Conservation (phyloP, 1,140 invertebrate species). For the Gryllus bimaculatus region DNA sequence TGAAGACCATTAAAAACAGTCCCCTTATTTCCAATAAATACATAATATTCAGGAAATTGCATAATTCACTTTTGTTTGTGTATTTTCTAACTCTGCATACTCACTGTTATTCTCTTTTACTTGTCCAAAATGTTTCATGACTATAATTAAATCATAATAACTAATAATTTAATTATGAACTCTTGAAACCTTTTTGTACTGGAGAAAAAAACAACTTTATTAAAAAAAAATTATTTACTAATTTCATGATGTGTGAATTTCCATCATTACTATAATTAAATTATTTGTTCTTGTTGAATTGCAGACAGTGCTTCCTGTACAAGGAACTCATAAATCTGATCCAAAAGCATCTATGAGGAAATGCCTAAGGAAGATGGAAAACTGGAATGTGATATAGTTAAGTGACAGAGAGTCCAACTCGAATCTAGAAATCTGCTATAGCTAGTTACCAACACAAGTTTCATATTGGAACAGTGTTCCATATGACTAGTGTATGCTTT, state of each 20-base stretch:
- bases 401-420: neutral
- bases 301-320: constrained; percentile 52
- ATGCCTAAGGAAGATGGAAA: neutral
- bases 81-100: neutral
- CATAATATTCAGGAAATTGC: neutral
- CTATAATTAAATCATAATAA: neutral
- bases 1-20: neutral
- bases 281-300: constrained; percentile 22
- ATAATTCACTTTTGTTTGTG: neutral
- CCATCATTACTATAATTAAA: neutral
- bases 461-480: neutral
- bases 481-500: neutral
- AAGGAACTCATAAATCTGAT: constrained; percentile 48
- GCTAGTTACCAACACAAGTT: neutral
- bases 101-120: neutral
- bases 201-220: too few relatives aligned
- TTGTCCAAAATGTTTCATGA: too few relatives aligned
- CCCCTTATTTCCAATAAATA: neutral
- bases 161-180: too few relatives aligned
- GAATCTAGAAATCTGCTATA: neutral
- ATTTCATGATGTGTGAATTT: too few relatives aligned
- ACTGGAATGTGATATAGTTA: constrained; percentile 1
- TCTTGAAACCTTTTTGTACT: too few relatives aligned
- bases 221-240: too few relatives aligned
- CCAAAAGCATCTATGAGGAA: constrained; percentile 25